Percentiles rank a stretch among this genome's conserved stretches.
phyloP scores from a whole-genome alignment of 2,113 vertebrate genomes.

The Saguinus imperator region DNA sequence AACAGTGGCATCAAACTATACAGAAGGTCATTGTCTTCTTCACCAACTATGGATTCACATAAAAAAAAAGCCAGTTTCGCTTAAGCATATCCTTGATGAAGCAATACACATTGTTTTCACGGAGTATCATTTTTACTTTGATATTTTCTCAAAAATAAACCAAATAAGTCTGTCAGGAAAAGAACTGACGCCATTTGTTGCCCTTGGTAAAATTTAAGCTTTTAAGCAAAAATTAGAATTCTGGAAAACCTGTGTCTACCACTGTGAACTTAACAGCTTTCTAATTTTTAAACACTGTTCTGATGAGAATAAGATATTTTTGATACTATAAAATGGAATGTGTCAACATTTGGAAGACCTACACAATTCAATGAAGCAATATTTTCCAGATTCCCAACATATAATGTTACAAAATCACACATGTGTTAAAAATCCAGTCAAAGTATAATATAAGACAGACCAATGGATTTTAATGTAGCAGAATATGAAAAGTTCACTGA shows the following conservation, averaged over 20 bases:
- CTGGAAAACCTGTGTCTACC: background rate
- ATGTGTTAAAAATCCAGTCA: background rate
- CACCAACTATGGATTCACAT: background rate
- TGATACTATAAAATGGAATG: conserved; percentile 8
- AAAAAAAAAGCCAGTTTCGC: background rate
- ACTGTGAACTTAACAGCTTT: conserved; percentile 3
- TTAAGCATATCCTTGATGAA: background rate
- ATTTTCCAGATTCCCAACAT: conserved; percentile 41
- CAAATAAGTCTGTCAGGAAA: conserved; percentile 39
- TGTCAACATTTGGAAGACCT: conserved; percentile 17
- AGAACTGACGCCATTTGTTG: background rate
- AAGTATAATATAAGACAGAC: background rate
- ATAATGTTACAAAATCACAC: background rate
- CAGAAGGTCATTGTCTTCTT: background rate
- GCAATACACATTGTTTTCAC: conserved; percentile 22
- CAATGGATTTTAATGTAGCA: background rate
- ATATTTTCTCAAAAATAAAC: conserved; percentile 48
- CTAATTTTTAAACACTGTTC: conserved; percentile 13
- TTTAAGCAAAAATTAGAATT: conserved; percentile 52
- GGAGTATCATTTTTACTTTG: conserved; percentile 39
- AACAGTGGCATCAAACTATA: background rate
- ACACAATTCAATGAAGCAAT: background rate
- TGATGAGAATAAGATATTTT: conserved; percentile 40
- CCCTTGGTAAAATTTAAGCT: conserved; percentile 52
- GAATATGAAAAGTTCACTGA: background rate